Evolutionary conservation across 2,797 vertebrate species (phyloP).

Genomic region (Melanotaenia boesemani): DNA sequence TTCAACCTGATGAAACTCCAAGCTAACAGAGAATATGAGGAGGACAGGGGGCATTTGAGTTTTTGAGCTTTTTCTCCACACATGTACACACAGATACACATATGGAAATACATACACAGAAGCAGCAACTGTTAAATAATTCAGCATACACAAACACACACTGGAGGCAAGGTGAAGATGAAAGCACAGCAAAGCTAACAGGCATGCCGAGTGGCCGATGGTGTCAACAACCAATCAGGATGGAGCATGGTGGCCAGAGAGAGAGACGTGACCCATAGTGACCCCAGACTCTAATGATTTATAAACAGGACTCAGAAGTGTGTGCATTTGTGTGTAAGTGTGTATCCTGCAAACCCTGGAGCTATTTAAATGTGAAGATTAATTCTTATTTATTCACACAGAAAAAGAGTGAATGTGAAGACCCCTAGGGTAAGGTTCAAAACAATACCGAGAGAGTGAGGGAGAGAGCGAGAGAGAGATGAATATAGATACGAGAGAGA

Average conservation of each 20-base stretch:
- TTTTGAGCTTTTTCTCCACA: conserved; percentile 55
- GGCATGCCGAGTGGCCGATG: conserved; percentile 62
- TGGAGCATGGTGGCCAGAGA: conserved; percentile 67
- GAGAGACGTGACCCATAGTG: conserved; percentile 67
- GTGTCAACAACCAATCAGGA: conserved; percentile 79
- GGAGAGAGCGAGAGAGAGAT: conserved; percentile 29
- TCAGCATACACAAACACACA: conserved; percentile 77
- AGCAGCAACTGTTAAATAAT: conserved; percentile 73
- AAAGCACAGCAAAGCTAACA: conserved; percentile 73
- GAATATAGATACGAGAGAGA: conserved; percentile 35
- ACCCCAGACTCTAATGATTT: conserved; percentile 79
- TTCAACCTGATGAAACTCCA: conserved; percentile 60
- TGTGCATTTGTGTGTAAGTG: conserved; percentile 36
- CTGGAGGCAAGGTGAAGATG: conserved; percentile 75
- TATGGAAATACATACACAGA: conserved; percentile 69
- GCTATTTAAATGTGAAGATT: conserved; percentile 79
- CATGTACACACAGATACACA: conserved; percentile 46
- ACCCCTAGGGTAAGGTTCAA: conserved; percentile 76
- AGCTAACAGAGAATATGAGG: conserved; percentile 58
- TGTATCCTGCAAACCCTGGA: conserved; percentile 55
- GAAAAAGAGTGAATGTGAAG: conserved; percentile 68
- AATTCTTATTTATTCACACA: conserved; percentile 81
- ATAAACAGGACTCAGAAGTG: conserved; percentile 69
- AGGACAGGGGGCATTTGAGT: conserved; percentile 56
- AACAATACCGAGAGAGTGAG: conserved; percentile 63